These are phyloP conservation scores for Diglossa cyanea DNA, from an alignment of 2,797 vertebrate genomes.

Conservation along the genomic window DNA sequence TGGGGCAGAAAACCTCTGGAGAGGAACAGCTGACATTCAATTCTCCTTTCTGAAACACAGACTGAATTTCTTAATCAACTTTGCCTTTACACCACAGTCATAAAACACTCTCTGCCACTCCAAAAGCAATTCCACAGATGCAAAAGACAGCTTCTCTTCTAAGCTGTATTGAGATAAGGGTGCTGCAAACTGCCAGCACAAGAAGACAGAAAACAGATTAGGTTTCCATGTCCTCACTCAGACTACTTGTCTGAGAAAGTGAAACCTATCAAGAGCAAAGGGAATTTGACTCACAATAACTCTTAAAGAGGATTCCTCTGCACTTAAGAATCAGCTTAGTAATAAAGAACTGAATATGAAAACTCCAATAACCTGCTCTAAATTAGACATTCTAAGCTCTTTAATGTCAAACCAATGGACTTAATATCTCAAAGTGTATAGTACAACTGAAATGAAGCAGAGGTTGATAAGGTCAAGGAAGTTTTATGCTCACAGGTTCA, in stretches of 20 bases:
- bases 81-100: background rate
- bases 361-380: background rate
- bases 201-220: background rate
- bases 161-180: background rate
- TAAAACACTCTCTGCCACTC: background rate
- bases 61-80: background rate
- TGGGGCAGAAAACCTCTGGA: background rate
- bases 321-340: background rate
- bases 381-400: background rate
- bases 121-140: background rate
- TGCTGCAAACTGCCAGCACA: background rate
- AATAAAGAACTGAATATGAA: background rate
- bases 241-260: background rate
- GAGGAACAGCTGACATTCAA: background rate
- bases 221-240: background rate
- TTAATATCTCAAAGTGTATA: background rate
- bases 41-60: background rate
- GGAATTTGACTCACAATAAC: background rate
- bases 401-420: background rate
- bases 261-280: background rate
- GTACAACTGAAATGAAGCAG: background rate
- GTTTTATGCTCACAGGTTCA: background rate
- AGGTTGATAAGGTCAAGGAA: background rate
- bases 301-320: background rate
- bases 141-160: conserved; percentile 7